Evolutionary conservation across 2,888 invertebrate genomes (phyloP).

Genomic region (Drosophila emarginata): DNA sequence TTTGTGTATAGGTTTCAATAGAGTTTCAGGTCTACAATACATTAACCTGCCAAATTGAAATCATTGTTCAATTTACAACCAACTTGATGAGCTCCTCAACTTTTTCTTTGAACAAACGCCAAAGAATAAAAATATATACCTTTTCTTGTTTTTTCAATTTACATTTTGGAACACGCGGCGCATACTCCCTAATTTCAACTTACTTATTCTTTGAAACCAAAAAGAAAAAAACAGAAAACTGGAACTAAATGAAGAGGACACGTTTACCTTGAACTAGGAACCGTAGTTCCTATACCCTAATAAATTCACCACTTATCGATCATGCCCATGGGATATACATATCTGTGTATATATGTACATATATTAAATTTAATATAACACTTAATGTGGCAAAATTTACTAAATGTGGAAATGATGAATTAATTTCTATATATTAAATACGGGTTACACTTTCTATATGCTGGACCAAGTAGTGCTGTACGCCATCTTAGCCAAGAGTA

Average conservation of each 20-base stretch:
- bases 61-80: constrained; percentile 67
- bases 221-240: neutral
- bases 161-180: constrained; percentile 45
- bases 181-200: constrained; percentile 52
- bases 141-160: constrained; percentile 46
- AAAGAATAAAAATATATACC: constrained; percentile 16
- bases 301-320: neutral
- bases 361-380: too few relatives aligned
- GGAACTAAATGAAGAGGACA: neutral
- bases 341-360: too few relatives aligned
- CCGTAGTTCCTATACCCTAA: neutral
- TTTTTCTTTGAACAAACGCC: constrained; percentile 60
- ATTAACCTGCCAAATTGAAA: constrained; percentile 65
- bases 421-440: too few relatives aligned
- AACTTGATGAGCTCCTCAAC: constrained; percentile 68
- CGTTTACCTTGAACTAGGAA: neutral
- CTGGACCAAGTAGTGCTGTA: neutral
- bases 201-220: constrained; percentile 21
- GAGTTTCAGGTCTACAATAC: constrained; percentile 33
- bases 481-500: neutral
- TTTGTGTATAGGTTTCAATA: constrained; percentile 59
- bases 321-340: neutral
- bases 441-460: too few relatives aligned
- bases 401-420: too few relatives aligned
- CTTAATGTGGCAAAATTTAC: too few relatives aligned